phyloP scores from a whole-genome alignment of 2,113 vertebrate genomes.

The Lophura nycthemera region DNA sequence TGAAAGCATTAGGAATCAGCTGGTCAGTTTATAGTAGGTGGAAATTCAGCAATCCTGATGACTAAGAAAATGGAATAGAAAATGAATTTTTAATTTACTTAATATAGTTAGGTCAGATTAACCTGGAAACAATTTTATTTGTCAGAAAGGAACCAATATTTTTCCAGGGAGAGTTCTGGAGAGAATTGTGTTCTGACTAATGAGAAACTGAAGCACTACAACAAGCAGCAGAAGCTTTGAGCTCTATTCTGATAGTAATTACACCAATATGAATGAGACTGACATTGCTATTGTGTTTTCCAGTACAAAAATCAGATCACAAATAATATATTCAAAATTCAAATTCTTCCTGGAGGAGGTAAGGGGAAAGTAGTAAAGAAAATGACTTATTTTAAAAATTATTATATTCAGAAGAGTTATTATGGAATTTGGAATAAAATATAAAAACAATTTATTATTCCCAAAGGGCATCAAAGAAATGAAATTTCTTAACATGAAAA shows the following conservation, averaged over 20 bases:
- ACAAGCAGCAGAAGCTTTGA: neutral
- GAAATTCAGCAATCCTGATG: neutral
- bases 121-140: neutral
- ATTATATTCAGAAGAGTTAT: neutral
- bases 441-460: neutral
- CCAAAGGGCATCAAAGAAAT: neutral
- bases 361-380: neutral
- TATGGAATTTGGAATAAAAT: neutral
- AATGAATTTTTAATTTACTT: neutral
- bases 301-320: neutral
- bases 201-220: neutral
- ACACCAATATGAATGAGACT: neutral
- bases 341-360: neutral
- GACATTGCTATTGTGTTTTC: neutral
- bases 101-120: neutral
- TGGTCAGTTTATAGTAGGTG: neutral
- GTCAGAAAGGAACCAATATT: neutral
- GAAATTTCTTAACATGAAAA: neutral
- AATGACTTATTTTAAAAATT: neutral
- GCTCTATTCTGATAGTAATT: neutral
- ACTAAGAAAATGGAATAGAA: neutral
- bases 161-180: neutral
- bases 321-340: neutral
- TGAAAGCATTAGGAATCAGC: neutral
- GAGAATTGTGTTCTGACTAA: neutral